A percentile compares a stretch with the other conserved stretches of the same genome.
Evolutionary conservation across 2,888 invertebrate genomes (phyloP).

Genomic region (Agriopis aurantiaria): DNA sequence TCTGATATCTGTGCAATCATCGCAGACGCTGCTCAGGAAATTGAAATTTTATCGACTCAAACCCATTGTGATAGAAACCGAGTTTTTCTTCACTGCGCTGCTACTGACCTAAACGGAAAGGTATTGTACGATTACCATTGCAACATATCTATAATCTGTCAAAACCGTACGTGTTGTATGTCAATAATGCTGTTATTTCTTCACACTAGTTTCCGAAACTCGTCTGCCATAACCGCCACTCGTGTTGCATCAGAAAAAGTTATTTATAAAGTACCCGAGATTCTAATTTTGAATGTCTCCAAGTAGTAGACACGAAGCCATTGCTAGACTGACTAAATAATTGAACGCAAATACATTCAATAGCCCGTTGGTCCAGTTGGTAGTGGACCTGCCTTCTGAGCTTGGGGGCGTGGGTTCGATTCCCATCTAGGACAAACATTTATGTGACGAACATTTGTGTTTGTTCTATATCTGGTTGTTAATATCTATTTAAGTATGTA

Average conservation of each 20-base stretch:
- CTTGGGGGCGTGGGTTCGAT: no score
- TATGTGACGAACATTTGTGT: no score
- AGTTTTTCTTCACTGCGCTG: background rate
- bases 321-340: background rate
- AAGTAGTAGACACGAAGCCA: slow-evolving; percentile 2
- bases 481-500: no score
- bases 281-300: slow-evolving; percentile 35
- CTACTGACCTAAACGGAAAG: background rate
- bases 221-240: slow-evolving; percentile 22
- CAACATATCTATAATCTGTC: slow-evolving; percentile 23
- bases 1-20: background rate
- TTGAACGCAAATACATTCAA: background rate
- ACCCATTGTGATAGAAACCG: background rate
- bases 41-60: background rate
- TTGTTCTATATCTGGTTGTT: no score
- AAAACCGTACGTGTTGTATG: slow-evolving; percentile 23
- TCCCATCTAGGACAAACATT: no score
- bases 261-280: slow-evolving; percentile 33
- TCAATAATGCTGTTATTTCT: slow-evolving; percentile 21
- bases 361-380: no score
- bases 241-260: slow-evolving; percentile 38
- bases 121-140: background rate
- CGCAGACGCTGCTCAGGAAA: background rate
- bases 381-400: no score
- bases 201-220: slow-evolving; percentile 29